Conservation (phyloP, 2,797 vertebrate genomes). For the Lycodopsis pacificus region DNA sequence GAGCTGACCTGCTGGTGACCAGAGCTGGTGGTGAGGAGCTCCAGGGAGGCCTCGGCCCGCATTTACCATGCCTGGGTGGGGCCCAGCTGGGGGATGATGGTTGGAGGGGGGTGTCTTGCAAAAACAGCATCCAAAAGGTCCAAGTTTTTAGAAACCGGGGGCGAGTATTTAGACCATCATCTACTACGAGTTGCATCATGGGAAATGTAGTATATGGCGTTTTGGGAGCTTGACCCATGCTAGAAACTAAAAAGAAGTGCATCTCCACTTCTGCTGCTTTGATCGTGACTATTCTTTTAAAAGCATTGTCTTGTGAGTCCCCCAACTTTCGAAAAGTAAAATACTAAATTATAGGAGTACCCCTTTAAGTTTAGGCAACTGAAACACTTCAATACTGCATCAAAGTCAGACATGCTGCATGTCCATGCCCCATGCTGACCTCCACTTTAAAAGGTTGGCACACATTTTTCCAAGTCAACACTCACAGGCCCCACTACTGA, state of each 20-base stretch:
- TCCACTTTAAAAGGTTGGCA: background rate
- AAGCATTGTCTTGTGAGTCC: background rate
- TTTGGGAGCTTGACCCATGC: no score
- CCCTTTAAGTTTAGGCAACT: background rate
- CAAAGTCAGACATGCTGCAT: background rate
- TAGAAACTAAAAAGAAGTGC: background rate
- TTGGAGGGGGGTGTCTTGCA: constrained; percentile 1
- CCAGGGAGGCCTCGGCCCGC: constrained; percentile 45
- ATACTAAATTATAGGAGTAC: background rate
- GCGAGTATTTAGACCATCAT: background rate
- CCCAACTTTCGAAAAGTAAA: background rate
- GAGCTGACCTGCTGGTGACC: constrained; percentile 65
- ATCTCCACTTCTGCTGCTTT: background rate
- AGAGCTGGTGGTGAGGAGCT: constrained; percentile 49
- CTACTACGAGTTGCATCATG: background rate
- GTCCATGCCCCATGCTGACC: background rate
- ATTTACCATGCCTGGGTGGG: constrained; percentile 45
- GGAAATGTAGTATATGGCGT: background rate
- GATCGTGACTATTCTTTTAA: background rate
- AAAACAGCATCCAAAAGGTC: constrained; percentile 11
- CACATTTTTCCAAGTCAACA: background rate
- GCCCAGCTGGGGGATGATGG: constrained; percentile 33
- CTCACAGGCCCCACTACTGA: background rate
- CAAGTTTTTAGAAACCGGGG: constrained; percentile 15
- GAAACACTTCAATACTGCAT: background rate